Evolutionary conservation across 2,113 vertebrate species (phyloP), one percentile per base, ranked within the genome.

Genomic region (Poeciliopsis retropinna): DNA sequence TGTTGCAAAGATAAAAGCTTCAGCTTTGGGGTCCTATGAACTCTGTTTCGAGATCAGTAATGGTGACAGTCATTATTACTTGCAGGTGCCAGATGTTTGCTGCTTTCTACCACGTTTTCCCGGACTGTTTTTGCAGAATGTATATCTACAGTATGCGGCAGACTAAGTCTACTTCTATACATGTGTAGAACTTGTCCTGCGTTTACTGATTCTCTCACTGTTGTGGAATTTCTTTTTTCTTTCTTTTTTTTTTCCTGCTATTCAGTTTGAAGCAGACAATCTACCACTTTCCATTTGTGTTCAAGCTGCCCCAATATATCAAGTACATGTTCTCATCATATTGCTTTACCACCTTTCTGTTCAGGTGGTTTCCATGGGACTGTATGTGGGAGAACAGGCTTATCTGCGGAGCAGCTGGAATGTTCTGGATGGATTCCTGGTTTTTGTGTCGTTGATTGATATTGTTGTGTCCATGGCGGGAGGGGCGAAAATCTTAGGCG

Each of bases 381-480:
- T 99, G 64, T 99, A 98, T 87, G 88, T 99, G 44, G 98, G 98
- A 0, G 96, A 97, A 31, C 96, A 98, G 88, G 95, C 98, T 0
- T 99, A 99, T 79, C 93, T 99, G 77, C 96, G 97, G 60, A 99
- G 98, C 92, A 99, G 97, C 76, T 99, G 98, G 98, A 99, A 99
- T 13, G 91, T 99, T 74, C 93, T 99, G 86, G 98, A 99, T 34
- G 97, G 98, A 71, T 99, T 99, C 89, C 94, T 99, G 67, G 98
- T 99, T 82, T 97, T 99, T 0, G 98, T 99, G 69, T 99, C 98
- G n/a, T 92, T 98, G 82, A 95, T 99, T 65, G 98, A 99, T 89
- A 99, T 99, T 0, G 97, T 99, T 22, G 98, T 99, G 69, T 99
- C 98, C 0, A 92, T 99, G 94, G 97, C 98, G 0, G 97, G 98